Base-by-base conservation (phyloP, 2,797 vertebrate genomes). In the Danio jaintianensis region DNA sequence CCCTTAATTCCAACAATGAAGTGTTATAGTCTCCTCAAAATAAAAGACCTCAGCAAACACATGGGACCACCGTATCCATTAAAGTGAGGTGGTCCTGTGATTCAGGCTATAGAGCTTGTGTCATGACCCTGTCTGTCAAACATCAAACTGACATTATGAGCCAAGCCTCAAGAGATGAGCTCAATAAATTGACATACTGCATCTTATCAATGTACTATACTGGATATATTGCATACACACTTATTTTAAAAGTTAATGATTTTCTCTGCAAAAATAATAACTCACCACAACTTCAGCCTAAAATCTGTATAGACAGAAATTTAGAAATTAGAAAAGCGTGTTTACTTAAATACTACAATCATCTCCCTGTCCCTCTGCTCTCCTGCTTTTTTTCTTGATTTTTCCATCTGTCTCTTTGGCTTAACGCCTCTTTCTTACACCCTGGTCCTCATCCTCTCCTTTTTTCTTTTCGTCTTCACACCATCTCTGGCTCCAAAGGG, bases 401-500 rank as follows among this genome's bases (percentile, higher is more conserved):
- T 63, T 62, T 48, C 59, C 75, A 77, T 82, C 67, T 56, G 62
- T 77, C 74, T 56, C 52, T 29, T 53, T 73, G 48, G 38, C 70
- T 69, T 43, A 62, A 40, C 20, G 16, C 45, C 55, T 74, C 47
- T 67, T 62, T 61, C 48, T 71, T 71, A 59, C 29, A 56, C n/a
- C 56, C 63, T 55, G 50, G 20, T 20, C 43, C 42, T 55, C 61
- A 70, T 42, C 36, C 22, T 55, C 47, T 56, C 52, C 22, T 7
- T 77, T 18, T 9, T 40, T 62, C 59, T 15, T 8, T 16, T 43
- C 59, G 0, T 63, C 43, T 63, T 66, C 29, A 63, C 40, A 38
- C 63, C 40, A 13, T 70, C 42, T 64, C 22, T 56, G 10, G 15
- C 74, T 82, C 22, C 16, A 86, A 84, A 71, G 87, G 86, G 89